Evolutionary conservation across 2,888 invertebrate species (phyloP).

Genomic region (Acholoe squamosa): DNA sequence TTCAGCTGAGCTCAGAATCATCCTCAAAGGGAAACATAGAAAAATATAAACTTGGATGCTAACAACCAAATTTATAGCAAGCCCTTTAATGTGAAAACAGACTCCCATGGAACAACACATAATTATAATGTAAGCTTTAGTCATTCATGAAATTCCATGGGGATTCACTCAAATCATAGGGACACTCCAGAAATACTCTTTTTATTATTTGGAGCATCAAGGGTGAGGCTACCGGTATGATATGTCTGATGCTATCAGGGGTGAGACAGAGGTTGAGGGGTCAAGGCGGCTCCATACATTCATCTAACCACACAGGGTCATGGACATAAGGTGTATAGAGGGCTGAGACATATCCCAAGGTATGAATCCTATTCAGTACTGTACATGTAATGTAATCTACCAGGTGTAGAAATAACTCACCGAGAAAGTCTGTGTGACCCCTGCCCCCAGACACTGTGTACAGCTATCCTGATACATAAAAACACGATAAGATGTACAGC

Average conservation of each 20-base stretch:
- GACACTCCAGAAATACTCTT: neutral
- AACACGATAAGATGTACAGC: no score
- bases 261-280: neutral
- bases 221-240: neutral
- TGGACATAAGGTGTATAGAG: neutral
- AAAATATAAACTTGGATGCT: no score
- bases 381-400: neutral
- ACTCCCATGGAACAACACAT: neutral
- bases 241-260: neutral
- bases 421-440: neutral
- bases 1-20: no score
- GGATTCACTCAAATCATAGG: neutral
- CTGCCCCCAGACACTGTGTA: no score
- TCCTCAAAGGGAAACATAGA: no score
- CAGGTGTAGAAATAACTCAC: neutral
- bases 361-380: neutral
- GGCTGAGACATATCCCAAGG: neutral
- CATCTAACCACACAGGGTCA: neutral
- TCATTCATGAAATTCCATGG: neutral
- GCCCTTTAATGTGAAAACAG: no score
- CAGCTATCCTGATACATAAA: no score
- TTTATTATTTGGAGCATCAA: neutral
- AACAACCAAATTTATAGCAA: no score
- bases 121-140: neutral
- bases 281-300: neutral